Percentiles rank a stretch among this genome's conserved stretches.
These are phyloP conservation scores for Macaca mulatta DNA, from an alignment of 2,113 vertebrate genomes.

Conservation along the genomic window DNA sequence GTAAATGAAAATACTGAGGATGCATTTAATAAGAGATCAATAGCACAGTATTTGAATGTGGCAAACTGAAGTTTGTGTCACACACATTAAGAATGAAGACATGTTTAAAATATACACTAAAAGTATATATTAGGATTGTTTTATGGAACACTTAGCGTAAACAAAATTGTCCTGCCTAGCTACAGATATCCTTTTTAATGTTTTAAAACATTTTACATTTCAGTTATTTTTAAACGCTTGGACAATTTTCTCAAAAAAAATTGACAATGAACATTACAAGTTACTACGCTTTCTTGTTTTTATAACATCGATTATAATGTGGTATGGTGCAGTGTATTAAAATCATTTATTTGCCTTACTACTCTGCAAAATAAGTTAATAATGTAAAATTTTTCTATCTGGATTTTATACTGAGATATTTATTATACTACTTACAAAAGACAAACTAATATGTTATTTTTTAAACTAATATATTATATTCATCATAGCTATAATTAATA, in stretches of 20 bases:
- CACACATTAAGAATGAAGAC: not conserved
- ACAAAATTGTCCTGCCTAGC: not conserved
- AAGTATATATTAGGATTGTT: not conserved
- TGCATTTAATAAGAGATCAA: not conserved
- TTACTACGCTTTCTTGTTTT: not conserved
- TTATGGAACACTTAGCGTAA: not conserved
- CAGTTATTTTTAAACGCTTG: slow-evolving; percentile 10
- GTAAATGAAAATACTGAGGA: not conserved
- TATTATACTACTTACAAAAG: slow-evolving; percentile 26
- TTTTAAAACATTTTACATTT: slow-evolving; percentile 46
- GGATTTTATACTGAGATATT: slow-evolving; percentile 42
- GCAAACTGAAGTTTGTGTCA: not conserved
- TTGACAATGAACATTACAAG: not conserved
- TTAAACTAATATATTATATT: slow-evolving; percentile 29
- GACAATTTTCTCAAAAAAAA: slow-evolving; percentile 15
- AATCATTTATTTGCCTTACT: not conserved
- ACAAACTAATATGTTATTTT: slow-evolving; percentile 35
- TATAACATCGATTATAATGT: slow-evolving; percentile 34
- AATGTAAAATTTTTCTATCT: not conserved
- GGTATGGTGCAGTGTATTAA: slow-evolving; percentile 1
- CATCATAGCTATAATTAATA: slow-evolving; percentile 23
- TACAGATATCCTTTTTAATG: not conserved
- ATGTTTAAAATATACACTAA: not conserved
- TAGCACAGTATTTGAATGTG: not conserved
- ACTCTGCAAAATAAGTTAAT: slow-evolving; percentile 42